phyloP scores from a whole-genome alignment of 35 echinoderm and acorn worm genomes.

The Amphiura filiformis region DNA sequence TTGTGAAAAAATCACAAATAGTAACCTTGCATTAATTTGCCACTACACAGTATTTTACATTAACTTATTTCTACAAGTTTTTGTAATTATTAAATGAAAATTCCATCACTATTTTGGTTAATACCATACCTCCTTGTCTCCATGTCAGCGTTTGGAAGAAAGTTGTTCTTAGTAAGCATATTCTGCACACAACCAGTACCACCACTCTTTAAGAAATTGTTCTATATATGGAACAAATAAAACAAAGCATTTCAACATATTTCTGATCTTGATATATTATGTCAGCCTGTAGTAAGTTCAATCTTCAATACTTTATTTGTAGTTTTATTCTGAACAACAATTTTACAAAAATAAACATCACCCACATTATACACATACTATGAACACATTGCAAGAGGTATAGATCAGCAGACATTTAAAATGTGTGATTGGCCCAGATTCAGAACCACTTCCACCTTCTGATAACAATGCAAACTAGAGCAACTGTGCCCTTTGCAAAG shows the following conservation, averaged over 20 bases:
- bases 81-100: too few relatives aligned
- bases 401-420: too few relatives aligned
- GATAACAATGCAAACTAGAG: too few relatives aligned
- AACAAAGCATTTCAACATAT: background rate
- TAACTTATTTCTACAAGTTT: too few relatives aligned
- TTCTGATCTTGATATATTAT: background rate
- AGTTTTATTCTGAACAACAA: background rate
- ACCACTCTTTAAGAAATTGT: slow-evolving; percentile 98
- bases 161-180: slow-evolving; percentile 99
- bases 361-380: background rate
- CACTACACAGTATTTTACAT: too few relatives aligned
- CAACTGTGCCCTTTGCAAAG: too few relatives aligned
- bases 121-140: slow-evolving; percentile 85
- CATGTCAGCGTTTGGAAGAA: slow-evolving; percentile 90
- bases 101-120: too few relatives aligned
- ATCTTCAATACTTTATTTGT: background rate
- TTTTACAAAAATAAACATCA: background rate
- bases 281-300: background rate
- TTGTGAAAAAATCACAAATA: too few relatives aligned
- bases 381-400: too few relatives aligned
- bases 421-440: too few relatives aligned
- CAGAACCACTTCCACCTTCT: too few relatives aligned
- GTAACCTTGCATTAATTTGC: too few relatives aligned
- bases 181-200: slow-evolving; percentile 84
- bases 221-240: slow-evolving; percentile 59